Base-by-base conservation (phyloP, 2,888 invertebrate genomes). In the Andrena bucephala region DNA sequence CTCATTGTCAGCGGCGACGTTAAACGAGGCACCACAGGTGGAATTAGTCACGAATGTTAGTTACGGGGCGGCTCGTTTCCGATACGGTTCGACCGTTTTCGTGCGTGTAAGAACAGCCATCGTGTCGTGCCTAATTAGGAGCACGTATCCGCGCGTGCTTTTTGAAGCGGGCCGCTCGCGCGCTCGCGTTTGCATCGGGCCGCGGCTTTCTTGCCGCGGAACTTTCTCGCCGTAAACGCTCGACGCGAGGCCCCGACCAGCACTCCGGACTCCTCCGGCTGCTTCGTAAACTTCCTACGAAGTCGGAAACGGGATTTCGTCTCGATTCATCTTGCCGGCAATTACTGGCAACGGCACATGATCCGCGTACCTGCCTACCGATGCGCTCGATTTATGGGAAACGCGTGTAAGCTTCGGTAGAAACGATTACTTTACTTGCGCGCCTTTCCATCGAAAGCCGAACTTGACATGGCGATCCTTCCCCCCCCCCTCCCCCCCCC, bases 191-290 rank as follows among this genome's bases (percentile, higher is more conserved):
- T 85, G 86, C 86, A 87, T 87, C 81, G 85, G 48, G 24, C 60
- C 71, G 71, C 71, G 67, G 80, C 86, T 87, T 88, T 87, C 89
- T 88, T 85, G 85, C 85, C 62, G 82, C 74, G 82, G 78, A 89
- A 90, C 90, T 90, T 90, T 90, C 90, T 89, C 90, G 89, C 90
- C 90, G 90, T 90, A 90, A 90, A 90, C 72, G 89, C 80, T 62
- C 57, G 76, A 66, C 63, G 50, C 52, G 50, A 20, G 57, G 10
- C 69, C 20, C 42, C 7, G 36, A 1, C 29, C 8, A 0, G 48
- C 59, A 16, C 42, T 0, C 42, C 13, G 20, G 29, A 16, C 76
- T 57, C 65, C 77, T 59, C 67, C 57, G 74, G 81, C 74, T 77
- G 77, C 87, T 88, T 82, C 87, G 88, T 89, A 87, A 88, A 89